These are phyloP conservation scores for Cheilosia impressa DNA, from an alignment of 2,888 invertebrate species.

Conservation along the genomic window DNA sequence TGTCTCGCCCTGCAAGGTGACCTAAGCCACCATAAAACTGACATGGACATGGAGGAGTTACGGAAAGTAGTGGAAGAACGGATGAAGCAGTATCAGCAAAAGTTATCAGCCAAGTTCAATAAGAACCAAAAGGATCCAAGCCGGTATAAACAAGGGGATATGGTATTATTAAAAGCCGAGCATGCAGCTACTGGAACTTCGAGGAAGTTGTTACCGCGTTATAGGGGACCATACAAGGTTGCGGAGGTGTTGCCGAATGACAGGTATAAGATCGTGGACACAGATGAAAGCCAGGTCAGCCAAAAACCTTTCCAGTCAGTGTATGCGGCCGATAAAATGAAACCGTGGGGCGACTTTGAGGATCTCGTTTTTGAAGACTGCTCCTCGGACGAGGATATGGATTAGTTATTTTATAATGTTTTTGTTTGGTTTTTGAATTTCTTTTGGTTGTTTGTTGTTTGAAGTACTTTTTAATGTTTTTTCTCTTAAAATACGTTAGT, in stretches of 20 bases:
- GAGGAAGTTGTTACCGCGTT: conserved; percentile 16
- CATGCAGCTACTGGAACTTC: neutral
- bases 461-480: too few relatives aligned
- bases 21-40: neutral
- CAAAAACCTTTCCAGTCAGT: conserved; percentile 20
- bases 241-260: conserved; percentile 18
- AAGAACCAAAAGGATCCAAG: neutral
- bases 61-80: neutral
- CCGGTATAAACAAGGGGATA: neutral
- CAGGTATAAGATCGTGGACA: conserved; percentile 22
- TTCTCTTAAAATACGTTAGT: too few relatives aligned
- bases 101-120: neutral
- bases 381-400: neutral
- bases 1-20: conserved; percentile 9
- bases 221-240: conserved; percentile 14
- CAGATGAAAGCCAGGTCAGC: conserved; percentile 11
- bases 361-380: neutral
- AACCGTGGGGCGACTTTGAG: conserved; percentile 4
- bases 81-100: neutral
- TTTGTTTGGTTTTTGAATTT: too few relatives aligned
- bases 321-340: too few relatives aligned
- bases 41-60: neutral
- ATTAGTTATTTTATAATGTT: neutral
- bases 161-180: neutral
- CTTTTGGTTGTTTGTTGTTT: too few relatives aligned